Evolutionary conservation across 2,888 invertebrate species (phyloP).

Genomic region (Pseudoips prasinana): DNA sequence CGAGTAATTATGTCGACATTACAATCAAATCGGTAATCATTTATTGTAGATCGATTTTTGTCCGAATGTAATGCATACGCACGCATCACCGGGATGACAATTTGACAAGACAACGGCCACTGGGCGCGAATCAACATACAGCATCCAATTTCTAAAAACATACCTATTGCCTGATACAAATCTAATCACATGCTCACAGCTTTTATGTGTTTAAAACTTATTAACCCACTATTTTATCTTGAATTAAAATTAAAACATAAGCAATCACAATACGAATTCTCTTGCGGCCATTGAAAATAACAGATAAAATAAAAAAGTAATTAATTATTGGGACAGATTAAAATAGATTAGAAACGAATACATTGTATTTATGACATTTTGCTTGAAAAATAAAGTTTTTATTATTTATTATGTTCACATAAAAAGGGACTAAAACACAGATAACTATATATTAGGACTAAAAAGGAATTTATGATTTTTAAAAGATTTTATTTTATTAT

Average conservation of each 20-base stretch:
- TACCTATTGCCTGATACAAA: slow-evolving; percentile 20
- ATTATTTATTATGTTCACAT: too few species aligned
- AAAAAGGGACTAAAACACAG: too few species aligned
- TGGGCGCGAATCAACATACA: slow-evolving; percentile 14
- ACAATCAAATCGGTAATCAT: slow-evolving; percentile 31
- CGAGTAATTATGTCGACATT: slow-evolving; percentile 23
- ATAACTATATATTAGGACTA: too few species aligned
- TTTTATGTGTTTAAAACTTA: slow-evolving; percentile 12
- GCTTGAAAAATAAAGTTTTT: too few species aligned
- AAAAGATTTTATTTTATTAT: too few species aligned
- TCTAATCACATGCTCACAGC: slow-evolving; percentile 18
- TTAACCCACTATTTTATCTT: slow-evolving; percentile 5
- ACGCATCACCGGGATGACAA: slow-evolving; percentile 52
- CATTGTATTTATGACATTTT: too few species aligned
- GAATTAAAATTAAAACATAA: slow-evolving; percentile 7
- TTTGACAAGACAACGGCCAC: slow-evolving; percentile 37
- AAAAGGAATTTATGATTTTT: too few species aligned
- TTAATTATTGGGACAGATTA: slow-evolving; percentile 2
- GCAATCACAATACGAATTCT: slow-evolving; percentile 28
- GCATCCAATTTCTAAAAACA: slow-evolving; percentile 5
- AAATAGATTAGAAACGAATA: not conserved
- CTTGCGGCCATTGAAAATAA: slow-evolving; percentile 30
- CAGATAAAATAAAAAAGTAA: slow-evolving; percentile 22
- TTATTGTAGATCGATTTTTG: slow-evolving; percentile 35
- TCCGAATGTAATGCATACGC: slow-evolving; percentile 50